Evolutionary conservation across 2,888 invertebrate species (phyloP), one percentile per base, ranked within the genome.

Genomic region (Cremastinae sp.): DNA sequence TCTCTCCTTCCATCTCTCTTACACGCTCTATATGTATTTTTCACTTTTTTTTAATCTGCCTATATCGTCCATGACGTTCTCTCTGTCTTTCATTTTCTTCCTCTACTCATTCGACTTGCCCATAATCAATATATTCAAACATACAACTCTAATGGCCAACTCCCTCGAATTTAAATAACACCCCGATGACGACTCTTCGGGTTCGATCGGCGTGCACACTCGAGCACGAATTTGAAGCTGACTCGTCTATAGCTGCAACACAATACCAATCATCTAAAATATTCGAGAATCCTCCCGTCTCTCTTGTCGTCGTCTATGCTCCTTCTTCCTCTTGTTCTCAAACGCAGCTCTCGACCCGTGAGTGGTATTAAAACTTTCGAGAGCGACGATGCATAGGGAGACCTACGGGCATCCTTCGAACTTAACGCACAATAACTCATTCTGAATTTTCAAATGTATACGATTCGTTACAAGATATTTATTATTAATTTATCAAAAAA

Each of bases 41-140:
- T n/a, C n/a, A n/a, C n/a, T n/a, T n/a, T n/a, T n/a, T n/a, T n/a
- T n/a, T n/a, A n/a, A n/a, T n/a, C n/a, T n/a, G n/a, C n/a, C n/a
- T n/a, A n/a, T n/a, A n/a, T n/a, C n/a, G n/a, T n/a, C n/a, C n/a
- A n/a, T n/a, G n/a, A n/a, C n/a, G n/a, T n/a, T n/a, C n/a, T n/a
- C n/a, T n/a, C n/a, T n/a, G n/a, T n/a, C n/a, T n/a, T n/a, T n/a
- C n/a, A n/a, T n/a, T 28, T 14, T 28, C 14, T 53, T 53, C 51
- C 59, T 39, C 58, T 58, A 47, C 37, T 9, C 14, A 37, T 10
- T 12, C 18, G 9, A 41, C 56, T 12, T 86, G 87, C 87, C 88
- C 87, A 89, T 89, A 89, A 89, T 89, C 89, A 89, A 89, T 89
- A 89, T 89, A 88, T 88, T 87, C 88, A 87, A 88, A 85, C 89